Evolutionary conservation across 2,113 vertebrate species (phyloP).

Genomic region (Tyto alba): DNA sequence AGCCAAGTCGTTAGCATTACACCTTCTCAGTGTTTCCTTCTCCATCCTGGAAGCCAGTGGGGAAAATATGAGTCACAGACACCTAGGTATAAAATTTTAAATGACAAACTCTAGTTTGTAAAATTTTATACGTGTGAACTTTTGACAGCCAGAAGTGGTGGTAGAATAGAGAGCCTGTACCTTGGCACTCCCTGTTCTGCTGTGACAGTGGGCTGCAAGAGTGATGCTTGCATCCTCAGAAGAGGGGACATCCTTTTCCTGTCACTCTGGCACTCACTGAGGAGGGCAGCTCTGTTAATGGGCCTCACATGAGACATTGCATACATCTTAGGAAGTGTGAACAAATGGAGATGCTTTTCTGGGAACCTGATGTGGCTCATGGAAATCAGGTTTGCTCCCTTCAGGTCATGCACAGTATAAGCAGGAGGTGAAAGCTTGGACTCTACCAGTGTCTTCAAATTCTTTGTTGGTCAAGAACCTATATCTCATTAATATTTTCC

Average conservation of each 20-base stretch:
- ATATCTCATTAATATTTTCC: background rate
- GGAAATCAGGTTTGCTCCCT: background rate
- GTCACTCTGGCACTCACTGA: background rate
- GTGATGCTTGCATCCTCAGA: background rate
- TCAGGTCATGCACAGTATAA: background rate
- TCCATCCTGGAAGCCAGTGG: background rate
- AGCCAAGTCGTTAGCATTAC: background rate
- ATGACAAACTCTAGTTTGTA: background rate
- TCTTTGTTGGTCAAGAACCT: background rate
- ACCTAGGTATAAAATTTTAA: conserved; percentile 6
- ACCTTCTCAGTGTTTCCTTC: conserved; percentile 40
- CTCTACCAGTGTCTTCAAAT: background rate
- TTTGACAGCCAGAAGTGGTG: background rate
- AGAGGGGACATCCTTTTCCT: background rate
- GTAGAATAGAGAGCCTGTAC: background rate
- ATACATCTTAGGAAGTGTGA: background rate
- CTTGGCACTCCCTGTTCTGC: background rate
- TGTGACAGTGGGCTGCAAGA: background rate
- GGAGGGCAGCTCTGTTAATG: background rate
- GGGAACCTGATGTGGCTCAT: background rate
- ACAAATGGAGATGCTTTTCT: background rate
- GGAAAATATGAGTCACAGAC: conserved; percentile 39
- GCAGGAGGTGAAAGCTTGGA: background rate
- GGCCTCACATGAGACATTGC: background rate
- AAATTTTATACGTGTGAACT: background rate